Evolutionary conservation across 2,888 invertebrate genomes (phyloP), one percentile per base, ranked within the genome.

Genomic region (Arge pagana): DNA sequence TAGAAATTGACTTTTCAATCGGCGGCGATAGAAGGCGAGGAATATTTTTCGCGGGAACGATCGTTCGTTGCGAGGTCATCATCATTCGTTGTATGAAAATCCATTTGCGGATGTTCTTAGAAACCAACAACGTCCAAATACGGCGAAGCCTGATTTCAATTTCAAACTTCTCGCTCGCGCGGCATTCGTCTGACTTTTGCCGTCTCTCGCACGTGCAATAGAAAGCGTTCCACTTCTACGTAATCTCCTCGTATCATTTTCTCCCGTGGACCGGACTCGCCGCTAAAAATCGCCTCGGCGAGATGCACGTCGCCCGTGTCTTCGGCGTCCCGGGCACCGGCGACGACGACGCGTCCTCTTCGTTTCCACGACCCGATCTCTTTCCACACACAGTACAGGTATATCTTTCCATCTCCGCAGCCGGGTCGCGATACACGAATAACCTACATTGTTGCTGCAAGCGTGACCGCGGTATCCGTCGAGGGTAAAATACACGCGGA

Each of bases 151-250:
- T 45, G 19, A 45, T 45, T 45, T 45, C 45, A 45, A 33, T 45
- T 45, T 45, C 11, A 45, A 30, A 23, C 45, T 45, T 35, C 23
- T 23, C 24, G 11, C 28, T 45, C 24, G 21, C 33, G 33, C n/a
- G n/a, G n/a, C n/a, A n/a, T 33, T 33, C 19, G 21, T 23, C 16
- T 45, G n/a, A 33, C 33, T 45, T 45, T 13, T 28, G 16, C 45
- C 23, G 23, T 33, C 10, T 30, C 13, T 30, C 19, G 42, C 42
- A 18, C 31, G 31, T 42, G 33, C 21, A 51, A 55, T 61, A 59
- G 61, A 61, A 61, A 61, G 61, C 58, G 56, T 52, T 53, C 55
- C 57, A 60, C 58, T 52, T 53, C 55, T 56, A 60, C 58, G 53
- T 50, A 55, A 56, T 23, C 42, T 57, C 50, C 49, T 15, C 31